Percentiles rank a stretch among this genome's conserved stretches.
phyloP scores from a whole-genome alignment of 1,140 invertebrate genomes.

The Drosophila lacteicornis region DNA sequence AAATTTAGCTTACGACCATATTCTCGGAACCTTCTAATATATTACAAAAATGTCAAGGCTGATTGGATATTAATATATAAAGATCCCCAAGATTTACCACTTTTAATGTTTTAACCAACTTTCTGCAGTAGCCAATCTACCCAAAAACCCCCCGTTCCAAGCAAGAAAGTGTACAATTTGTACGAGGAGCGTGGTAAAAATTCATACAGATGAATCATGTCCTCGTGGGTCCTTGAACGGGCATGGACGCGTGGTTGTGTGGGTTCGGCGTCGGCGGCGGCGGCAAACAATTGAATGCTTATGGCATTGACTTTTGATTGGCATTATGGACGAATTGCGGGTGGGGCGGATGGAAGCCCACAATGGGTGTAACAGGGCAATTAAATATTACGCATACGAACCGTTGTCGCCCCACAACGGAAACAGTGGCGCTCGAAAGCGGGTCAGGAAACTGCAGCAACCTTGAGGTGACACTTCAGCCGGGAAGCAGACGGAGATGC shows the following conservation, averaged over 20 bases:
- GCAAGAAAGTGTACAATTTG: conserved; percentile 10
- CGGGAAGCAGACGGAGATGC: neutral
- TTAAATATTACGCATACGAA: conserved; percentile 54
- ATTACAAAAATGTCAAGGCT: too few relatives aligned
- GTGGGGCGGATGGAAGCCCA: neutral
- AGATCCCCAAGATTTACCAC: too few relatives aligned
- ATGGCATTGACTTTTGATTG: conserved; percentile 67
- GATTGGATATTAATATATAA: too few relatives aligned
- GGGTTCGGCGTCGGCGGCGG: conserved; percentile 22
- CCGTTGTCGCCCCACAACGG: conserved; percentile 4
- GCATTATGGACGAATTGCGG: conserved; percentile 40
- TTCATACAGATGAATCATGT: conserved; percentile 56
- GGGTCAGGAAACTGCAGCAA: conserved; percentile 16
- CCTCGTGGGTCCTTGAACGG: conserved; percentile 20
- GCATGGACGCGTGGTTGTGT: conserved; percentile 11
- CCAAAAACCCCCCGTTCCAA: neutral
- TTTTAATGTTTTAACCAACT: neutral
- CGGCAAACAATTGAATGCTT: conserved; percentile 64
- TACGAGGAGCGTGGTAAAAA: conserved; percentile 49
- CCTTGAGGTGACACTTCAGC: conserved; percentile 16
- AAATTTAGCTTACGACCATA: too few relatives aligned
- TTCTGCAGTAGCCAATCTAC: too few relatives aligned
- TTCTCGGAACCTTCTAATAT: too few relatives aligned
- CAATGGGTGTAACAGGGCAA: conserved; percentile 19
- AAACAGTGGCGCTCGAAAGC: neutral